phyloP scores from a whole-genome alignment of 2,888 invertebrate species.

The Pseudeuparius sepicola region DNA sequence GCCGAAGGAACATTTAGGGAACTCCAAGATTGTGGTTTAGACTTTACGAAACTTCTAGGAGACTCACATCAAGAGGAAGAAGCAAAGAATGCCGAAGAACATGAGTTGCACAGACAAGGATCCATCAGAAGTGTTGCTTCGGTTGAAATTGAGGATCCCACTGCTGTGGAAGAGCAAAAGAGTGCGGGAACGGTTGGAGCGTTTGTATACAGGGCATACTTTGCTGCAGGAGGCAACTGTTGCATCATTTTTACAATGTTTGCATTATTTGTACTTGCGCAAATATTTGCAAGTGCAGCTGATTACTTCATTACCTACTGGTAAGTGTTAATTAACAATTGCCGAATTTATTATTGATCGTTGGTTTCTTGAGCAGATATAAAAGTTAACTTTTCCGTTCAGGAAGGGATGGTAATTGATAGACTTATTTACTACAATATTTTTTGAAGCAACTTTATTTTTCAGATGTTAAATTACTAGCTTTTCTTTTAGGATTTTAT shows the following conservation, averaged over 20 bases:
- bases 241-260: constrained; percentile 52
- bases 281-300: constrained; percentile 64
- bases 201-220: constrained; percentile 58
- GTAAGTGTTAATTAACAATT: too few species aligned
- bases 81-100: constrained; percentile 18
- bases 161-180: constrained; percentile 48
- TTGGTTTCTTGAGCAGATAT: too few species aligned
- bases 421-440: too few species aligned
- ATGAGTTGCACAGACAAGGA: constrained; percentile 34
- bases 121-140: constrained; percentile 41
- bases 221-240: constrained; percentile 63
- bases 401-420: too few species aligned
- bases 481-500: too few species aligned
- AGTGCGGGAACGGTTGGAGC: constrained; percentile 47
- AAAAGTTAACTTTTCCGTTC: too few species aligned
- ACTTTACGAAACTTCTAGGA: constrained; percentile 64
- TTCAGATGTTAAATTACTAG: too few species aligned
- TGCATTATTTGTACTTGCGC: constrained; percentile 55
- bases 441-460: too few species aligned
- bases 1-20: constrained; percentile 63
- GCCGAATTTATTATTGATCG: too few species aligned
- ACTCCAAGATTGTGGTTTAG: constrained; percentile 60
- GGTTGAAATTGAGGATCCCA: constrained; percentile 33
- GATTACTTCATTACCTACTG: constrained; percentile 78
- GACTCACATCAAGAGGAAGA: constrained; percentile 39